Evolutionary conservation across 2,888 invertebrate genomes (phyloP), one percentile per base, ranked within the genome.

Genomic region (Trissonchulus latispiculum): DNA sequence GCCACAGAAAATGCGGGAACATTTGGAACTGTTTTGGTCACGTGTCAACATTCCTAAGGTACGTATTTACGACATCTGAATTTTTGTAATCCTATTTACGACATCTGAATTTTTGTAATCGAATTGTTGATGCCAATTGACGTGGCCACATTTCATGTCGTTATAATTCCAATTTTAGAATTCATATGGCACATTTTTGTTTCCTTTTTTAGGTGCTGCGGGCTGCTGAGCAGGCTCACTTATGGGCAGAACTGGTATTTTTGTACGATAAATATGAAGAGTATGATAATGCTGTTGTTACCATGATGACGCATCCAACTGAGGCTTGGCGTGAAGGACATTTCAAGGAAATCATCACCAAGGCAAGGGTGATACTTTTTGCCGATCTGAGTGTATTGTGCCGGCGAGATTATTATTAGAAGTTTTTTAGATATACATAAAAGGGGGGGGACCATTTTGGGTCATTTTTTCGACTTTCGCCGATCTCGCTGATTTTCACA

Each of bases 291-390:
- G 99, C 99, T 0, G 96, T 96, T 1, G 88, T 95, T 77, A 95
- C 99, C 71, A 99, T 99, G 96, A 99, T 99, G 93, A 91, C 91
- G 77, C 99, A 99, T 85, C 99, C 99, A 48, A 95, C 95, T 0
- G 97, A 96, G 84, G 99, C 99, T 23, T 99, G 99, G 99, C 90
- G 96, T 77, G 99, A 99, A 85, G 95, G 95, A 76, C 99, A 99
- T 85, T 99, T 99, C 87, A 99, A 99, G 86, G 95, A 95, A 64
- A 64, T 64, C 33, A 64, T 64, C 66, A 64, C 66, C 33, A 64
- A 64, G 66, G 66, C n/a, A n/a, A n/a, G n/a, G n/a, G n/a, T n/a
- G n/a, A n/a, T n/a, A n/a, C n/a, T n/a, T n/a, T n/a, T n/a, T n/a
- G n/a, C n/a, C n/a, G n/a, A n/a, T n/a, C n/a, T n/a, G n/a, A n/a